A percentile compares a stretch with the other conserved stretches of the same genome.
These are phyloP conservation scores for Epinephelus cyanopodus DNA, from an alignment of 2,113 vertebrate genomes.

Conservation along the genomic window DNA sequence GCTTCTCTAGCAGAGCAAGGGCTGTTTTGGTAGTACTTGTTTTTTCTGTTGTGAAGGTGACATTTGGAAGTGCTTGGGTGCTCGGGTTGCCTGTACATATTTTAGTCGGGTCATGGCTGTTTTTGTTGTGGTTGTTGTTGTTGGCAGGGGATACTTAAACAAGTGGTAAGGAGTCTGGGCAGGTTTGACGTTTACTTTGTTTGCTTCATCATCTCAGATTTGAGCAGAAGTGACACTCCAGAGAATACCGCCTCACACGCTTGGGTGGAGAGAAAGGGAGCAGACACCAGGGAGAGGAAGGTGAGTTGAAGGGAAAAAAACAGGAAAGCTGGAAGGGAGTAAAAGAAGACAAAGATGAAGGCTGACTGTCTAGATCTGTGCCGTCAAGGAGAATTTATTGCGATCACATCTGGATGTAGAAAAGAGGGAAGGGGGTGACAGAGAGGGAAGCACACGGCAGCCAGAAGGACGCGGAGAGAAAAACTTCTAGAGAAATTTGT, in stretches of 20 bases:
- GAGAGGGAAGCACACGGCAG: slow-evolving; percentile 14
- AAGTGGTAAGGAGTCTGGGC: slow-evolving; percentile 59
- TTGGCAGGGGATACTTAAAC: slow-evolving; percentile 54
- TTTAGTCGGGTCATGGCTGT: slow-evolving; percentile 56
- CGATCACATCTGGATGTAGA: slow-evolving; percentile 25
- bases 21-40: slow-evolving; percentile 8
- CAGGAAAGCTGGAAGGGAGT: slow-evolving; percentile 5
- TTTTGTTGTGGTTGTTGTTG: slow-evolving; percentile 55
- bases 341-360: slow-evolving; percentile 44
- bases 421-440: slow-evolving; percentile 4
- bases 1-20: background rate
- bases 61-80: slow-evolving; percentile 43
- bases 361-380: slow-evolving; percentile 44
- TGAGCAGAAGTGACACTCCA: slow-evolving; percentile 62
- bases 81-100: slow-evolving; percentile 48
- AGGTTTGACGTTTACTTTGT: slow-evolving; percentile 69
- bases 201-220: slow-evolving; percentile 65
- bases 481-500: slow-evolving; percentile 42
- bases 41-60: slow-evolving; percentile 39
- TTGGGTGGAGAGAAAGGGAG: slow-evolving; percentile 38
- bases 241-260: slow-evolving; percentile 54
- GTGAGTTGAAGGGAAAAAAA: slow-evolving; percentile 16
- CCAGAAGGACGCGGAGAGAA: slow-evolving; percentile 22
- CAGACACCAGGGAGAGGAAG: slow-evolving; percentile 31
- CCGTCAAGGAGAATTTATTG: slow-evolving; percentile 36